Base-by-base conservation (phyloP, 2,888 invertebrate genomes). In the Tricholauxania praeusta region DNA sequence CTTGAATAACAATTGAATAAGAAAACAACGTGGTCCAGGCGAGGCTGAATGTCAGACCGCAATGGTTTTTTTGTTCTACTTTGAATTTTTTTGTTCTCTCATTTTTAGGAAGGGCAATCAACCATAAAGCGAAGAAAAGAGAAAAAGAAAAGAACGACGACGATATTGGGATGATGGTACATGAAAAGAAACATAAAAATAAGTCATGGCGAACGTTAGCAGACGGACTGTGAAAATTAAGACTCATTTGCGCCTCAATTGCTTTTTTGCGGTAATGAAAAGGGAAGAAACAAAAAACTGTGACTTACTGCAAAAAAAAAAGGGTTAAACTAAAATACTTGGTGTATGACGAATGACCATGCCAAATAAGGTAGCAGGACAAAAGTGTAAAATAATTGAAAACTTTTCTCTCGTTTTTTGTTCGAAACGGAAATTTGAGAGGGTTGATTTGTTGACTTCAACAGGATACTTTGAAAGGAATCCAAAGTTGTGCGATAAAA, bases 1-100 rank as follows among this genome's bases (percentile, higher is more conserved):
- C 83, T 83, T 83, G 81, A 82, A 80, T 83, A 80, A 80, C 81
- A 82, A 83, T 82, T 81, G 78, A 75, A 76, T 57, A 57, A 19
- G 64, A 52, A 67, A 17, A 63, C 63, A 19, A 12, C 22, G 28
- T 22, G 14, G 57, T 28, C 28, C 28, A 57, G 12, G 3, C 57
- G 22, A 15, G 14, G 2, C 15, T 57, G n/a, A 47, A 22, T 28
- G 57, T 57, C 57, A 57, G 10, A 39, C 39, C 10, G 39, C 39
- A 10, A 2, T 10, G 39, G 1, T 39, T 39, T 39, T 39, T 39
- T 39, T 10, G n/a, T 39, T 39, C 39, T 3, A 3, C 4, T 28
- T 28, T 28, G 28, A 39, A 1, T 10, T 39, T 39, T 39, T 39
- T 39, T 39, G 1, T 10, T 15, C 19, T 57, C 28, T 28, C 28